Conservation (phyloP, 1,140 invertebrate genomes). For the Eurosta solidaginis region DNA sequence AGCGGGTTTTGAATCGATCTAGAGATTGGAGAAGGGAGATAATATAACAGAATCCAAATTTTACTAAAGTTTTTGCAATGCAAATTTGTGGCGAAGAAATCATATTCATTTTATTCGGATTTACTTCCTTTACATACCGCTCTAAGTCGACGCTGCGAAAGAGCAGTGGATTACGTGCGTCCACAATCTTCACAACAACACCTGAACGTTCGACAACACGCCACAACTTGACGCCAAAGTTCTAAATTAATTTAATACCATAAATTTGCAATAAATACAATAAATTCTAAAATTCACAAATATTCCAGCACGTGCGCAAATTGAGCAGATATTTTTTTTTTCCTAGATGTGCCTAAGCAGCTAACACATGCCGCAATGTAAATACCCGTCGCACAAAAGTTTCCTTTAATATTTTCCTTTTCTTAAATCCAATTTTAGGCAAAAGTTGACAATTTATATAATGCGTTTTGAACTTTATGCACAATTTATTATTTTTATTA, state of each 20-base stretch:
- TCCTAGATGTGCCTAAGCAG: no score
- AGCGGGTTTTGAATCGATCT: constrained; percentile 57
- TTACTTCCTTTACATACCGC: constrained; percentile 86
- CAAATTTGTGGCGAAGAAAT: constrained; percentile 59
- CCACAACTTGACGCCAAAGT: constrained; percentile 98
- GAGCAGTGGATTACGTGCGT: constrained; percentile 94
- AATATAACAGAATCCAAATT: not conserved
- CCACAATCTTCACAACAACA: constrained; percentile 93
- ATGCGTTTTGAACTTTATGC: no score
- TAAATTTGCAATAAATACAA: not conserved
- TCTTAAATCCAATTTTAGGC: no score
- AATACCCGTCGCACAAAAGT: no score
- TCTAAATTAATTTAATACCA: constrained; percentile 78
- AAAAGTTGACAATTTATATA: no score
- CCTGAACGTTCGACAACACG: constrained; percentile 96
- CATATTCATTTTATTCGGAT: constrained; percentile 77
- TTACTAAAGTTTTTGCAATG: not conserved
- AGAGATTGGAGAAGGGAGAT: constrained; percentile 30
- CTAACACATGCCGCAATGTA: no score
- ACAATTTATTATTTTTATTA: no score
- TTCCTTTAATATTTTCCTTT: no score
- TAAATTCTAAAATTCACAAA: not conserved
- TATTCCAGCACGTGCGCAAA: not conserved
- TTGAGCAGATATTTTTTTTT: not conserved
- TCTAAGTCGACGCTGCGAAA: constrained; percentile 96